Percentiles rank a stretch among this genome's conserved stretches.
These are phyloP conservation scores for Nylanderia fulva DNA, from an alignment of 1,140 invertebrate genomes.

Conservation along the genomic window DNA sequence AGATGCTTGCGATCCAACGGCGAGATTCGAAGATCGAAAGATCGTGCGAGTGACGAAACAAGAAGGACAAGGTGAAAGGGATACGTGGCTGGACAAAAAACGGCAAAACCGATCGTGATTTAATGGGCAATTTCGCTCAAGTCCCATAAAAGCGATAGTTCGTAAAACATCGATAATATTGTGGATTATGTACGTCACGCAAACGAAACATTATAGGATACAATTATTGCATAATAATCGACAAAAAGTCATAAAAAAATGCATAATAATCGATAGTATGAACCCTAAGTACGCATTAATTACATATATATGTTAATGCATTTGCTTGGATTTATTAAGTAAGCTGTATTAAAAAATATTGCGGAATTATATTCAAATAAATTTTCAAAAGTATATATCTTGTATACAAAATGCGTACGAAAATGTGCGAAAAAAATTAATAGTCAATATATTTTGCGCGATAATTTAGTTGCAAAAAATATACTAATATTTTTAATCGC, in stretches of 20 bases:
- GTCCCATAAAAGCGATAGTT: slow-evolving; percentile 46
- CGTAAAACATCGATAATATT: slow-evolving; percentile 7
- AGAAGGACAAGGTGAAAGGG: slow-evolving; percentile 52
- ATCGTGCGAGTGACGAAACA: slow-evolving; percentile 53
- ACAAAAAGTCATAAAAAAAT: too few relatives aligned
- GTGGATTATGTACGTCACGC: background rate
- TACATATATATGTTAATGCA: background rate
- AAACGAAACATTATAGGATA: background rate
- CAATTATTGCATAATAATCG: slow-evolving; percentile 5
- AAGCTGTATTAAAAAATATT: background rate
- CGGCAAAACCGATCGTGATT: slow-evolving; percentile 53
- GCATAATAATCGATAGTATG: too few relatives aligned
- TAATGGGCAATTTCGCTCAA: slow-evolving; percentile 49
- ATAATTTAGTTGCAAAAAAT: background rate
- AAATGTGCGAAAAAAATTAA: background rate
- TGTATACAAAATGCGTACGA: background rate
- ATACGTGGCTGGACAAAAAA: slow-evolving; percentile 57
- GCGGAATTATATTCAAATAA: slow-evolving; percentile 34
- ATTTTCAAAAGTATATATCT: background rate
- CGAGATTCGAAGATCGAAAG: slow-evolving; percentile 59
- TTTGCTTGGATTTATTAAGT: background rate
- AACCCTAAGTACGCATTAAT: too few relatives aligned
- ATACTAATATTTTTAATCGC: background rate
- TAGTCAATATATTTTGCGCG: background rate
- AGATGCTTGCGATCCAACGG: slow-evolving; percentile 35